A percentile compares a stretch with the other conserved stretches of the same genome.
phyloP scores from a whole-genome alignment of 2,888 invertebrate genomes.

The Rhagium mordax region DNA sequence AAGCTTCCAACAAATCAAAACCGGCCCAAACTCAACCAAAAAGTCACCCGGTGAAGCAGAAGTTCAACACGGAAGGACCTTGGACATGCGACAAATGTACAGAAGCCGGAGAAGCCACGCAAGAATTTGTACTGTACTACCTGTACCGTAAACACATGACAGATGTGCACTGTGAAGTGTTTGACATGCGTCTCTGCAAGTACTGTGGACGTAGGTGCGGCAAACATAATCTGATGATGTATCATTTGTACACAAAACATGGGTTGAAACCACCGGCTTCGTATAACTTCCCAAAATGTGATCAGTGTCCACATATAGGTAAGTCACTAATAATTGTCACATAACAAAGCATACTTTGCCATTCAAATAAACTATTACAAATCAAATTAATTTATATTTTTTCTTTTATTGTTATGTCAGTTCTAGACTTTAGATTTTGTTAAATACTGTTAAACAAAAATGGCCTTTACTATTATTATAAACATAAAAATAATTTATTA shows the following conservation, averaged over 20 bases:
- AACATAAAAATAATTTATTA: no score
- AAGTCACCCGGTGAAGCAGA: constrained; percentile 54
- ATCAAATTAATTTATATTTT: no score
- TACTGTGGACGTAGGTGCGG: constrained; percentile 86
- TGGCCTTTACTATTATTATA: no score
- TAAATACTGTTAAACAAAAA: no score
- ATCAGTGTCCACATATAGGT: constrained; percentile 79
- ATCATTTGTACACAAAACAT: constrained; percentile 87
- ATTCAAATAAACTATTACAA: no score
- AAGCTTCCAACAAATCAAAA: constrained; percentile 13
- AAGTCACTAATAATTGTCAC: constrained; percentile 16
- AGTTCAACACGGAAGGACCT: constrained; percentile 78
- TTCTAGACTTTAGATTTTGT: no score
- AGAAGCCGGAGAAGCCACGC: constrained; percentile 73
- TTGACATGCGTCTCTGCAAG: constrained; percentile 85
- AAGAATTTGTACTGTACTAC: constrained; percentile 84
- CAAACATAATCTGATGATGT: constrained; percentile 82
- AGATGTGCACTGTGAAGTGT: constrained; percentile 84
- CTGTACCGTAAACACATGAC: constrained; percentile 87
- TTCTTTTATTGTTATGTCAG: no score
- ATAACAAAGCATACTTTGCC: neutral
- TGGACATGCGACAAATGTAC: constrained; percentile 88
- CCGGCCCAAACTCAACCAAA: constrained; percentile 6
- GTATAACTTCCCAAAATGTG: constrained; percentile 85
- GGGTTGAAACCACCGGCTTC: constrained; percentile 80